These are phyloP conservation scores for Mesorhabditis sp. DNA, from an alignment of 2,888 invertebrate species.

Conservation along the genomic window DNA sequence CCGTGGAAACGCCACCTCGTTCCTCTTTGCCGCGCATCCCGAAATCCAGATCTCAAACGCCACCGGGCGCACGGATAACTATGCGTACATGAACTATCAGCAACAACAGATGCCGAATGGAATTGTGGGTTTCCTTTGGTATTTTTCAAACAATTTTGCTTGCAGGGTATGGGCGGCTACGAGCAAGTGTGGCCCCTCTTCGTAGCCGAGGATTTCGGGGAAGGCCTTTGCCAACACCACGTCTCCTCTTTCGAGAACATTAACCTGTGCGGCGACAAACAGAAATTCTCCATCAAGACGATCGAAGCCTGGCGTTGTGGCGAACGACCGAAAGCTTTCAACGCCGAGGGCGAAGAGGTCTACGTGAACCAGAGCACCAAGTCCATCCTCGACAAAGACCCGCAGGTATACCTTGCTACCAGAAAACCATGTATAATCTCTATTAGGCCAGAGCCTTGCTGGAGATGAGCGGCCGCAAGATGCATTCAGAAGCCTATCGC, in stretches of 20 bases:
- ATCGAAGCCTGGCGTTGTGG: constrained; percentile 41
- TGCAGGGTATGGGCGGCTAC: constrained; percentile 38
- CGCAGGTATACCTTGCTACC: not conserved
- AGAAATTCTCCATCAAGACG: not conserved
- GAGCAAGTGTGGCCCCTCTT: constrained; percentile 38
- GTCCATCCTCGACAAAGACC: constrained; percentile 40
- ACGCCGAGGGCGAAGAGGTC: constrained; percentile 25
- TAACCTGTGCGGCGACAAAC: constrained; percentile 3
- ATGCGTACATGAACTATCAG: constrained; percentile 84
- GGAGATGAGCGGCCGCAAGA: constrained; percentile 76
- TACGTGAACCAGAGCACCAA: constrained; percentile 14
- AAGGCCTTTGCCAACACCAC: constrained; percentile 26
- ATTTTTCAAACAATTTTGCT: not conserved
- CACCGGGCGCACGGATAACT: constrained; percentile 82
- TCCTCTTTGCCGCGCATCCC: constrained; percentile 80
- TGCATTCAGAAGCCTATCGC: constrained; percentile 78
- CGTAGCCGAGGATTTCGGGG: constrained; percentile 34
- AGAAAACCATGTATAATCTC: constrained; percentile 61
- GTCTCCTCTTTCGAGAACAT: constrained; percentile 29
- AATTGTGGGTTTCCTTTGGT: constrained; percentile 62
- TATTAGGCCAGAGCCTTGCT: constrained; percentile 78
- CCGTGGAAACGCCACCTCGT: constrained; percentile 68
- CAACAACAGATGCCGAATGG: constrained; percentile 93
- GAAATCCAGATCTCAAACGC: constrained; percentile 74
- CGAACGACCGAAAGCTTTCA: constrained; percentile 25